These are phyloP conservation scores for Oscheius sp. DNA, from an alignment of 1,140 invertebrate genomes.

Conservation along the genomic window DNA sequence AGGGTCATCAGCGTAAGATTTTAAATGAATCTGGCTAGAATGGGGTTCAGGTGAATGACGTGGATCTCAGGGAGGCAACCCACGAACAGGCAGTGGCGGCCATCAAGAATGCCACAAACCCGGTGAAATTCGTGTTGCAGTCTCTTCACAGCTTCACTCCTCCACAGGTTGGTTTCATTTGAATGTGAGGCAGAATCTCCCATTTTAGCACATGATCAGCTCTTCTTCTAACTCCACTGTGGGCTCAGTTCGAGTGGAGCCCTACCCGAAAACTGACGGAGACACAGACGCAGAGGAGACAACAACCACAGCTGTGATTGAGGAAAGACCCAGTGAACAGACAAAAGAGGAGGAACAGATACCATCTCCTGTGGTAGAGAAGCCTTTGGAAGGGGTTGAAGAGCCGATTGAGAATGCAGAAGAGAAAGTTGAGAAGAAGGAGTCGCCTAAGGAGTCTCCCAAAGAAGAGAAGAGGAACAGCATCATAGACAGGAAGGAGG, in stretches of 20 bases:
- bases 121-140: constrained; percentile 86
- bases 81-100: constrained; percentile 93
- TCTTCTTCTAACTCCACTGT: constrained; percentile 33
- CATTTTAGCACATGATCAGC: constrained; percentile 20
- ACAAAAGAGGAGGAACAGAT: neutral
- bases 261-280: constrained; percentile 10
- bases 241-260: constrained; percentile 15
- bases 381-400: neutral
- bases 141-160: constrained; percentile 70
- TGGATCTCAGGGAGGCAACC: constrained; percentile 81
- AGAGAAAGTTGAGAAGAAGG: constrained; percentile 21
- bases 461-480: constrained; percentile 10
- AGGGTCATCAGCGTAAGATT: constrained; percentile 61
- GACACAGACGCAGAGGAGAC: neutral
- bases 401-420: neutral
- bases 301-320: constrained; percentile 11
- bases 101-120: constrained; percentile 84
- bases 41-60: constrained; percentile 77
- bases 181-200: neutral
- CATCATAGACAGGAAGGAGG: neutral
- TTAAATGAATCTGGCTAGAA: neutral
- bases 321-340: neutral
- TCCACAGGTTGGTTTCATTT: neutral
- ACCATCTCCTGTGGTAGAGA: neutral
- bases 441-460: neutral